Base-by-base conservation (phyloP, 2,888 invertebrate genomes). In the Scrobipalpa costella region DNA sequence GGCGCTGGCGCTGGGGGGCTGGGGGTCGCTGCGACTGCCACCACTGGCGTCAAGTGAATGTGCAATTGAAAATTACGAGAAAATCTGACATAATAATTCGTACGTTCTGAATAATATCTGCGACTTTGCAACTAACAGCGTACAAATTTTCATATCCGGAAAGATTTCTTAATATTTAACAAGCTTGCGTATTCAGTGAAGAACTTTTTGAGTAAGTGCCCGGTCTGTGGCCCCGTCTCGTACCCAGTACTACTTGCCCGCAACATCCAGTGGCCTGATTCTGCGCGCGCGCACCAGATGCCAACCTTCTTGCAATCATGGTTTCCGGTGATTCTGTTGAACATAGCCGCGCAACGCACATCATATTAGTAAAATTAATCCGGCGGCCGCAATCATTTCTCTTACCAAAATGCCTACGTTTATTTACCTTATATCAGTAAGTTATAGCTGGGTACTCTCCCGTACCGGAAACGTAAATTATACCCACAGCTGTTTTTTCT, bases 201-300 rank as follows among this genome's bases (percentile, higher is more conserved):
- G 11, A 11, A 6, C 36, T 36, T 36, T 36, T 9, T 36, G 1
- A 1, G 36, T 7, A 36, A 36, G 11, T 1, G 7, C 11, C 36
- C 3, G 3, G 34, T 7, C 1, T 36, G 1, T 36, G 7, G 36
- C 36, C 2, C 5, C 5, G 2, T 27, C 27, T 27, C 27, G 27
- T 27, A 27, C 27, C n/a, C n/a, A n/a, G n/a, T n/a, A 27, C 2
- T 27, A 27, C 27, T 27, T 27, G 27, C 27, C 27, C 27, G 5
- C 27, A 27, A 27, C 27, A 27, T 27, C 27, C 27, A 81, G 74
- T 83, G 84, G 80, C 84, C 84, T 72, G 76, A 70, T 63, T 69
- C 68, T 65, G 68, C 71, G 68, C 63, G 69, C 73, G 71, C 64
- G 71, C 40, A 52, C 58, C 62, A 62, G 52, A 50, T 61, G 61